Conservation (phyloP, 2,888 invertebrate species). For the Tholera decimalis region DNA sequence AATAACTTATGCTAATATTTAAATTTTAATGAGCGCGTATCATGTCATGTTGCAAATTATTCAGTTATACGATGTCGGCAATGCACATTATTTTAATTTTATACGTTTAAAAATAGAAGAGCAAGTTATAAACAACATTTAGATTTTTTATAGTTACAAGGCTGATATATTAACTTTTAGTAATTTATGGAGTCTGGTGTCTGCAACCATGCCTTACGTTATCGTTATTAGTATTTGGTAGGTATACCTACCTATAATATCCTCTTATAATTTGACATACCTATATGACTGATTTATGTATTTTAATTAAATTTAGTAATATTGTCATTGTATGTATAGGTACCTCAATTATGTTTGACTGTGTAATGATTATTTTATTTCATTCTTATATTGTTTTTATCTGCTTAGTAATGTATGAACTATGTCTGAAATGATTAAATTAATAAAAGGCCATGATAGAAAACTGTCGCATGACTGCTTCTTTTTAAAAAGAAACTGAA, state of each 20-base stretch:
- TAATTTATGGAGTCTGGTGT: slow-evolving; percentile 1
- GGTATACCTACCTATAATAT: no score
- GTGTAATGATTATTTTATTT: no score
- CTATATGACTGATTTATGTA: no score
- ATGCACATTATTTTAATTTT: slow-evolving; percentile 37
- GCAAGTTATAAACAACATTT: slow-evolving; percentile 32
- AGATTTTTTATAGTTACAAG: slow-evolving; percentile 19
- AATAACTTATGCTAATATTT: slow-evolving; percentile 67
- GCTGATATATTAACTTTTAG: slow-evolving; percentile 19
- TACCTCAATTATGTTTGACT: no score
- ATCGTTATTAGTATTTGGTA: slow-evolving; percentile 14
- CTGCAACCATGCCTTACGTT: slow-evolving; percentile 8
- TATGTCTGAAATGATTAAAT: no score
- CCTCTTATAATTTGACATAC: no score
- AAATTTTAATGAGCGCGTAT: slow-evolving; percentile 68
- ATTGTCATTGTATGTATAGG: no score
- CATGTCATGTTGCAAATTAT: slow-evolving; percentile 58
- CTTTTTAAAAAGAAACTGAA: slow-evolving; percentile 21
- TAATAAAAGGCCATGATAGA: slow-evolving; percentile 6
- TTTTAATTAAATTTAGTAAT: no score
- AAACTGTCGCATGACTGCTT: slow-evolving; percentile 23
- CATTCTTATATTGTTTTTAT: no score
- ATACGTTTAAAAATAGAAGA: slow-evolving; percentile 34
- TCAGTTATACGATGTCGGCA: slow-evolving; percentile 45
- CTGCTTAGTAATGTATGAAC: no score